Percentiles rank a stretch among this genome's conserved stretches.
Conservation (phyloP, 1,140 invertebrate species). For the Drosophila ananassae region DNA sequence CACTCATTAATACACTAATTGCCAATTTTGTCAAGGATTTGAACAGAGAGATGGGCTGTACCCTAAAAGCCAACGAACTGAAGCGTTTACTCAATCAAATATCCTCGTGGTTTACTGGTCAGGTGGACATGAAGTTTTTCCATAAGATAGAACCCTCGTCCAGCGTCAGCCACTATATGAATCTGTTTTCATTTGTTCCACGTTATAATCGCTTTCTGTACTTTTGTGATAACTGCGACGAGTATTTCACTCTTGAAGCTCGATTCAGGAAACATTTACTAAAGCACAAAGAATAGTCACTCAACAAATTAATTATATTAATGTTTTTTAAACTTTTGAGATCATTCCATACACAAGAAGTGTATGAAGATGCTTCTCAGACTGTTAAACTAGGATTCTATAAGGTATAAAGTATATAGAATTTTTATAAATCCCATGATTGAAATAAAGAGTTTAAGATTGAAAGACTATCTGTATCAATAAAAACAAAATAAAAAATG, state of each 20-base stretch:
- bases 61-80: conserved; percentile 34
- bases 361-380: neutral
- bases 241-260: conserved; percentile 26
- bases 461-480: neutral
- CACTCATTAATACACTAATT: neutral
- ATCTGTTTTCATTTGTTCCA: conserved; percentile 60
- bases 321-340: neutral
- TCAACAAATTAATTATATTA: neutral
- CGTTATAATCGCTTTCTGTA: conserved; percentile 28
- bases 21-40: conserved; percentile 13
- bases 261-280: conserved; percentile 38
- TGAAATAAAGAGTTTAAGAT: neutral
- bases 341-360: neutral
- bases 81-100: conserved; percentile 72
- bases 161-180: conserved; percentile 27
- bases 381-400: neutral
- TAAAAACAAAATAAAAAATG: neutral
- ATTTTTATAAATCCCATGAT: neutral
- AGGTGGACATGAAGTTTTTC: conserved; percentile 35
- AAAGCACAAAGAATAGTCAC: neutral
- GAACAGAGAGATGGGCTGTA: conserved; percentile 27
- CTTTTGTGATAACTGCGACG: conserved; percentile 54
- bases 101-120: conserved; percentile 45
- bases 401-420: too few species aligned
- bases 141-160: conserved; percentile 20